A percentile compares a stretch with the other conserved stretches of the same genome.
Evolutionary conservation across 1,140 invertebrate species (phyloP).

Genomic region (Ridgeia piscesae): DNA sequence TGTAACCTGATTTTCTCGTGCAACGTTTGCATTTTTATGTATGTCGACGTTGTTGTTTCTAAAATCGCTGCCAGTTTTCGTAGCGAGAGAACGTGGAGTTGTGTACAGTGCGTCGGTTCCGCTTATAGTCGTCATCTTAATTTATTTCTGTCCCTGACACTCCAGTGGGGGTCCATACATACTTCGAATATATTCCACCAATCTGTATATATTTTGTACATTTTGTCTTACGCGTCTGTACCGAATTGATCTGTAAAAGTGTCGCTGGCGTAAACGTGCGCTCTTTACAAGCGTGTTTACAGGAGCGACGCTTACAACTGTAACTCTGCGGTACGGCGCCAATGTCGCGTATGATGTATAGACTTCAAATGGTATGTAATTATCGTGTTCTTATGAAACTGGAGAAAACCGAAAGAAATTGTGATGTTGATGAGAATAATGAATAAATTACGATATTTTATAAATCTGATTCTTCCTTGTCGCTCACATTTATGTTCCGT

Average conservation of each 20-base stretch:
- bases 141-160: background rate
- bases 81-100: background rate
- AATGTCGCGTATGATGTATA: background rate
- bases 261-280: background rate
- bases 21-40: background rate
- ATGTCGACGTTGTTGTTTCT: background rate
- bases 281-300: background rate
- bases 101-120: background rate
- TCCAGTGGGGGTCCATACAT: background rate
- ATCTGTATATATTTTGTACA: constrained; percentile 6
- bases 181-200: background rate
- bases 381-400: background rate
- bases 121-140: background rate
- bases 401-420: background rate
- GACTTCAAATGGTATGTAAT: background rate
- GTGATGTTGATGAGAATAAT: constrained; percentile 1
- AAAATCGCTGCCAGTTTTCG: background rate
- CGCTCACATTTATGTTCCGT: background rate
- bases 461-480: constrained; percentile 1
- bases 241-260: background rate
- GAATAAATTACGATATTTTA: constrained; percentile 2
- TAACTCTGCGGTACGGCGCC: background rate
- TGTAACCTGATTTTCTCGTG: background rate
- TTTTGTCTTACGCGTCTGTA: background rate
- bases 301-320: background rate